Evolutionary conservation across 1,140 invertebrate species (phyloP).

Genomic region (Melanaphis sacchari): DNA sequence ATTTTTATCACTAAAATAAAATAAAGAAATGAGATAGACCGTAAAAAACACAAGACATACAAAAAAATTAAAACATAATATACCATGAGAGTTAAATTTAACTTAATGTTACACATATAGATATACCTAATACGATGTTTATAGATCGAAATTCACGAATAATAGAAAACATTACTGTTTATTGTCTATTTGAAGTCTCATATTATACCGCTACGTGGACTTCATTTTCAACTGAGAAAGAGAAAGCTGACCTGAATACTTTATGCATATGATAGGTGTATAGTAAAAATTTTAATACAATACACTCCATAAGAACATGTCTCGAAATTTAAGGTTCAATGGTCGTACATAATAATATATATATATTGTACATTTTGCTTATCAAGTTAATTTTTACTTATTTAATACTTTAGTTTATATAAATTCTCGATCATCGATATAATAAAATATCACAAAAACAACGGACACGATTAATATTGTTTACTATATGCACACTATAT

Average conservation of each 20-base stretch:
- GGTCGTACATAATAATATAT: background rate
- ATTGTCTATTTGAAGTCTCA: background rate
- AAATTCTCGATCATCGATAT: background rate
- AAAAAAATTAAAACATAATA: background rate
- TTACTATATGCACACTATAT: background rate
- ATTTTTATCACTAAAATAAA: background rate
- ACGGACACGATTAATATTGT: background rate
- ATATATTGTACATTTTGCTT: background rate
- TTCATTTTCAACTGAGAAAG: conserved; percentile 36
- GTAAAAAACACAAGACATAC: background rate
- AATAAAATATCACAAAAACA: background rate
- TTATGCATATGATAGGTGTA: background rate
- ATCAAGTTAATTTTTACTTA: background rate
- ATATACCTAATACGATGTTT: background rate
- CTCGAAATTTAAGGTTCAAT: conserved; percentile 5
- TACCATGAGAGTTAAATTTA: background rate
- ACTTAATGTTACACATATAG: background rate
- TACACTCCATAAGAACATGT: background rate
- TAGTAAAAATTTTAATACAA: conserved; percentile 8
- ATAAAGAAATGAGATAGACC: background rate
- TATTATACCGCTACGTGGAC: background rate
- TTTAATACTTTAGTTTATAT: background rate
- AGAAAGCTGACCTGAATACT: conserved; percentile 54
- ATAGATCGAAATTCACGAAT: background rate
- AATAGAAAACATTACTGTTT: conserved; percentile 29